phyloP scores from a whole-genome alignment of 2,888 invertebrate species.

The Himalopsyche japonica region DNA sequence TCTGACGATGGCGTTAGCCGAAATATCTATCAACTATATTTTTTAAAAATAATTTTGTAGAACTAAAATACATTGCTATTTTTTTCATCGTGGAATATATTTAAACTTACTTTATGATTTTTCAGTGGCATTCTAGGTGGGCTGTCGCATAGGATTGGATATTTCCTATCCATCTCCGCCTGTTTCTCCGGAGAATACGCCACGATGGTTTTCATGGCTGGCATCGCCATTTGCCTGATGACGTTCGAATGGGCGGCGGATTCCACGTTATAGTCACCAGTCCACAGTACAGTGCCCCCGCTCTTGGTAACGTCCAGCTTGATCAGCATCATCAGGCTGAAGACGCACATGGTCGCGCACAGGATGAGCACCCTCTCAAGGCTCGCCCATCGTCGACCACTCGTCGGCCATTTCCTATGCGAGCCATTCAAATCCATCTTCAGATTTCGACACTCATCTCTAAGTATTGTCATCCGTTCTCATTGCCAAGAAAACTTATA shows the following conservation, averaged over 20 bases:
- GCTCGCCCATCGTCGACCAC: slow-evolving; percentile 30
- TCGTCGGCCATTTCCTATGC: slow-evolving; percentile 37
- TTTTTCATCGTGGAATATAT: too few species aligned
- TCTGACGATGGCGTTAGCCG: too few species aligned
- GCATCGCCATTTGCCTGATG: slow-evolving; percentile 41
- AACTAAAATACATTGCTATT: too few species aligned
- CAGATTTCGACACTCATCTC: not conserved
- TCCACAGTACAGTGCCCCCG: slow-evolving; percentile 19
- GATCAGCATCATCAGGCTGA: slow-evolving; percentile 39
- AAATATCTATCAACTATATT: too few species aligned
- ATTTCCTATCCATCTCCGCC: slow-evolving; percentile 57
- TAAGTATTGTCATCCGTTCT: not conserved
- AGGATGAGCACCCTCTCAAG: slow-evolving; percentile 34
- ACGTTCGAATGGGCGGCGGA: not conserved
- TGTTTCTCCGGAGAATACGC: slow-evolving; percentile 63
- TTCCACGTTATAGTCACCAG: slow-evolving; percentile 9
- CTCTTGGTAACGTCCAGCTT: slow-evolving; percentile 32
- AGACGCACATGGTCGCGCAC: slow-evolving; percentile 33
- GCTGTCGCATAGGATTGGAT: slow-evolving; percentile 53
- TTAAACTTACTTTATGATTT: slow-evolving; percentile 49
- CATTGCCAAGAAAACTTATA: not conserved
- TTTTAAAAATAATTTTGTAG: too few species aligned
- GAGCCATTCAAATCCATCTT: slow-evolving; percentile 36
- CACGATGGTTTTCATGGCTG: slow-evolving; percentile 63
- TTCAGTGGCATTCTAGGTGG: slow-evolving; percentile 51